A percentile compares a stretch with the other conserved stretches of the same genome.
Evolutionary conservation across 2,113 vertebrate species (phyloP).

Genomic region (Eidolon helvum): DNA sequence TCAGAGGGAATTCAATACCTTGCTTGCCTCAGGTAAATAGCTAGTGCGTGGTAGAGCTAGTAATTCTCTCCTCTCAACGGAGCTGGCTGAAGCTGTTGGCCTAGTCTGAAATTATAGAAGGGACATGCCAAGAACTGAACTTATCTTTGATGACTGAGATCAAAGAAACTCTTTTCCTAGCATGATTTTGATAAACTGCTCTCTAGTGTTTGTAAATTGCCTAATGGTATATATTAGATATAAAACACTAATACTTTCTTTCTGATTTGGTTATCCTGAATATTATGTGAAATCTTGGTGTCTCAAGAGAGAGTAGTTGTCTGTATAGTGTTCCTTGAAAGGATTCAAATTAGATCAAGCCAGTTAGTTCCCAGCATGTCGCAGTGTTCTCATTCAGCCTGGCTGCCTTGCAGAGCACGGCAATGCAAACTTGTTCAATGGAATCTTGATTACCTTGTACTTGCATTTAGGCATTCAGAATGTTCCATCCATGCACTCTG

Average conservation of each 20-base stretch:
- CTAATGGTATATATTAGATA: not conserved
- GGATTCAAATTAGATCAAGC: slow-evolving; percentile 62
- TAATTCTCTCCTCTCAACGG: not conserved
- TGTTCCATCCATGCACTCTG: not conserved
- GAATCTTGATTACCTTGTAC: not conserved
- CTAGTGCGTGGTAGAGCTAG: not conserved
- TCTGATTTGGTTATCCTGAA: slow-evolving; percentile 44
- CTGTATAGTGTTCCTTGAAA: slow-evolving; percentile 7
- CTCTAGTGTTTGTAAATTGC: not conserved
- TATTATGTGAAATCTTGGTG: not conserved
- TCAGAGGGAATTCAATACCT: not conserved
- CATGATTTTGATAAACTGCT: not conserved
- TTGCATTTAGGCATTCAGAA: not conserved
- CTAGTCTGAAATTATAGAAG: not conserved
- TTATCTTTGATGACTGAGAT: not conserved
- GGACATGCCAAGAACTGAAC: not conserved
- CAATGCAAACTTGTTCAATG: not conserved
- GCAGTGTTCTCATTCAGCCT: not conserved
- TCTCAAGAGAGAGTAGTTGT: slow-evolving; percentile 40
- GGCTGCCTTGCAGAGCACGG: not conserved
- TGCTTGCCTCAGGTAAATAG: not conserved
- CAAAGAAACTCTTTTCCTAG: not conserved
- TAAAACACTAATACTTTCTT: not conserved
- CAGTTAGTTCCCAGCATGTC: not conserved
- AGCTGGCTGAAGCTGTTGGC: not conserved